Conservation (phyloP, 2,797 vertebrate species). For the Amblyopsis hoosieri region DNA sequence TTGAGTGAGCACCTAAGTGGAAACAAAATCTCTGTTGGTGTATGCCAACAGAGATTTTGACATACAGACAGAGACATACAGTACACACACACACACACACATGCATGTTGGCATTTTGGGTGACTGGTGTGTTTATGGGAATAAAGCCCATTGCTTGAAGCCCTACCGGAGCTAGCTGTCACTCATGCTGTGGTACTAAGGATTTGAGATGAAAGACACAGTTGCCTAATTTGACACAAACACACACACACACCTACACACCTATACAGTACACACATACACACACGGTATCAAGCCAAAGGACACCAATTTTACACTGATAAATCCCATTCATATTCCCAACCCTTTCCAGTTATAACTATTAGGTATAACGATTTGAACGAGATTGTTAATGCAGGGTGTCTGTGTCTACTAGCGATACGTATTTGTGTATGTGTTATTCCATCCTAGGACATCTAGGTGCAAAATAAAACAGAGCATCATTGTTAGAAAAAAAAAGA, state of each 20-base stretch:
- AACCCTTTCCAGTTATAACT: slow-evolving; percentile 25
- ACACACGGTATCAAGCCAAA: slow-evolving; percentile 3
- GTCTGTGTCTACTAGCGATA: slow-evolving; percentile 28
- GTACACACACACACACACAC: too few relatives aligned
- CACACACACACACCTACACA: slow-evolving; percentile 16
- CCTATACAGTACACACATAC: slow-evolving; percentile 10
- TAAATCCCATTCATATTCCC: slow-evolving; percentile 5
- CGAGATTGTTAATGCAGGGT: slow-evolving; percentile 10
- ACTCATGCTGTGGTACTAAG: slow-evolving; percentile 65
- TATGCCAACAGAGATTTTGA: background rate
- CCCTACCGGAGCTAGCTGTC: slow-evolving; percentile 64
- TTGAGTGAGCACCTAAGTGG: slow-evolving; percentile 47
- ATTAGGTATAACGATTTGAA: slow-evolving; percentile 2
- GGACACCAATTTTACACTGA: slow-evolving; percentile 14
- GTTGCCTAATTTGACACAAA: slow-evolving; percentile 22
- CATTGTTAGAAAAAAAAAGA: slow-evolving; percentile 64
- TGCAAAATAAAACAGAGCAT: slow-evolving; percentile 66
- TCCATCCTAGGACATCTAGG: slow-evolving; percentile 61
- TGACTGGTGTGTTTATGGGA: slow-evolving; percentile 20
- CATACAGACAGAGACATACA: too few relatives aligned
- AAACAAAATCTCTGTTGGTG: slow-evolving; percentile 30
- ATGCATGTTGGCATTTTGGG: slow-evolving; percentile 17
- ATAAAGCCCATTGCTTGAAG: slow-evolving; percentile 59
- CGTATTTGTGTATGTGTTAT: slow-evolving; percentile 19
- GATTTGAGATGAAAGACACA: slow-evolving; percentile 56